Conservation (phyloP, 2,888 invertebrate species). For the Pomacea canaliculata region DNA sequence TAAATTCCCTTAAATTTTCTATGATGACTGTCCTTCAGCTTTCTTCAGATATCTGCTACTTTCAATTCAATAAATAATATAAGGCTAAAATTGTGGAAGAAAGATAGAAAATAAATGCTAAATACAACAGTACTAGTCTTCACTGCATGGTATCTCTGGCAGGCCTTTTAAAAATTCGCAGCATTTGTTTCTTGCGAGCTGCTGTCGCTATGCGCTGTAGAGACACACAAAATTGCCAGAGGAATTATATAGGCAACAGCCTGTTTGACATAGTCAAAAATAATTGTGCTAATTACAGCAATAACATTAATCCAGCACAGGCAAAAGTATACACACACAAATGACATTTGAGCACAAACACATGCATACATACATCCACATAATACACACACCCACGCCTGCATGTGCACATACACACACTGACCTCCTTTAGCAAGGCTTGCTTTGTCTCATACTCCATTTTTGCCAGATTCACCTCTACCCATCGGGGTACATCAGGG, state of each 20-base stretch:
- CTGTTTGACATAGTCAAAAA: no score
- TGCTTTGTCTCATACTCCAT: conserved; percentile 55
- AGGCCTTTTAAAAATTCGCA: conserved; percentile 14
- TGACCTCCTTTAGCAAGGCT: conserved; percentile 58
- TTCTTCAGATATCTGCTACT: no score
- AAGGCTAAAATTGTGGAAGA: no score
- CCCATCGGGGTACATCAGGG: conserved; percentile 76
- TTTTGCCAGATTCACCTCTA: conserved; percentile 56
- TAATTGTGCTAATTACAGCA: not conserved
- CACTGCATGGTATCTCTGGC: not conserved
- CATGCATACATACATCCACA: not conserved
- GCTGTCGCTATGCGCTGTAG: conserved; percentile 23
- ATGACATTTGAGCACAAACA: not conserved
- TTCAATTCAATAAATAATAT: no score
- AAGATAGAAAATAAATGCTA: no score
- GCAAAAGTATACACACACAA: no score
- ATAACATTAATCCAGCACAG: not conserved
- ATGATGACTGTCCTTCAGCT: no score
- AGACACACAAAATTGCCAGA: not conserved
- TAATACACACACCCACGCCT: not conserved
- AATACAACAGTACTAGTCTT: no score
- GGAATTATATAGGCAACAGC: not conserved
- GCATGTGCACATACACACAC: not conserved
- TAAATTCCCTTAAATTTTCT: no score
- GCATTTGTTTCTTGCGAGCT: conserved; percentile 21